Percentiles rank a stretch among this genome's conserved stretches.
Evolutionary conservation across 2,113 vertebrate genomes (phyloP).

Genomic region (Coturnix japonica): DNA sequence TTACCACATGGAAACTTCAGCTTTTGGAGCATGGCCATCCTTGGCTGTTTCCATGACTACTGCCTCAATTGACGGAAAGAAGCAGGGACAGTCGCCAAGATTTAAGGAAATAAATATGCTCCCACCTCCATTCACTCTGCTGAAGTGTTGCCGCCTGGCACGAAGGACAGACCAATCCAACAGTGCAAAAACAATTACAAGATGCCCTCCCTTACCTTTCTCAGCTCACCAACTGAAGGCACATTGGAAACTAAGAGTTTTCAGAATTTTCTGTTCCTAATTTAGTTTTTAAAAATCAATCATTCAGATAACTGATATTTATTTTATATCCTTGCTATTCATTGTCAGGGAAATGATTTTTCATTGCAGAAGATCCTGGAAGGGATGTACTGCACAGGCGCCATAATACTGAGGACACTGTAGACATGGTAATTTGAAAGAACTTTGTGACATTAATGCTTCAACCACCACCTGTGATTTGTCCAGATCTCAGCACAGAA

Average conservation of each 20-base stretch:
- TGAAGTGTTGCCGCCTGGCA: background rate
- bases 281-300: background rate
- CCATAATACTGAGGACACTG: background rate
- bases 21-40: slow-evolving; percentile 35
- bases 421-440: background rate
- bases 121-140: slow-evolving; percentile 34
- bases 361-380: background rate
- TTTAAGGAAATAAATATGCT: slow-evolving; percentile 50
- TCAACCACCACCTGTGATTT: background rate
- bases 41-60: slow-evolving; percentile 70
- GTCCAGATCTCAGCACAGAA: background rate
- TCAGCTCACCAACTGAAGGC: background rate
- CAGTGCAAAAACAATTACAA: background rate
- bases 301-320: background rate
- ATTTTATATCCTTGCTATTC: background rate
- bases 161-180: background rate
- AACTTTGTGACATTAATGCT: background rate
- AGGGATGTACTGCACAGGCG: background rate
- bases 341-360: background rate
- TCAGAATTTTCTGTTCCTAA: background rate
- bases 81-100: background rate
- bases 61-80: background rate
- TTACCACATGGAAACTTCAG: slow-evolving; percentile 1
- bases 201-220: background rate
- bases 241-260: background rate